Conservation (phyloP, 1,140 invertebrate species). For the Drosophila yakuba region DNA sequence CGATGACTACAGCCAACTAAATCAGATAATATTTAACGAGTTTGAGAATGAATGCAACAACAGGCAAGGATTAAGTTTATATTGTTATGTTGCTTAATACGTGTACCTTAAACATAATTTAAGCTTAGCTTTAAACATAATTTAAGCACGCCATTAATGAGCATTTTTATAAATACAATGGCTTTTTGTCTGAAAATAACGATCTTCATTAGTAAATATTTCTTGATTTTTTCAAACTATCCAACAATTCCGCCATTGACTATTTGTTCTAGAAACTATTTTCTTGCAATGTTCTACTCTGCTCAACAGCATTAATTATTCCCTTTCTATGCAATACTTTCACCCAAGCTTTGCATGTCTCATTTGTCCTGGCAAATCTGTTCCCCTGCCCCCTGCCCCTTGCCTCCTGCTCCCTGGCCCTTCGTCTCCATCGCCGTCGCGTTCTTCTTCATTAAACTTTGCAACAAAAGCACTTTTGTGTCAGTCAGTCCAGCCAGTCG, state of each 20-base stretch:
- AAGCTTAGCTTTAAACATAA: too few species aligned
- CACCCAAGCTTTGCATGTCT: slow-evolving; percentile 29
- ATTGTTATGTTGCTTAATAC: too few species aligned
- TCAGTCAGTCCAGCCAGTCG: slow-evolving; percentile 61
- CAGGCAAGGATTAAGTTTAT: too few species aligned
- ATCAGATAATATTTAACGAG: neutral
- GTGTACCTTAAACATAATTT: too few species aligned
- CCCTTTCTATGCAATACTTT: slow-evolving; percentile 18
- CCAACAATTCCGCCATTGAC: too few species aligned
- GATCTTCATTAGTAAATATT: too few species aligned
- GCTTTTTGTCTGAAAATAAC: too few species aligned
- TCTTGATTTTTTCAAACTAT: neutral
- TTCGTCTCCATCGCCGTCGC: slow-evolving; percentile 12
- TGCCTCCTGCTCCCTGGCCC: neutral
- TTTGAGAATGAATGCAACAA: too few species aligned
- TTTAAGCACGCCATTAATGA: too few species aligned
- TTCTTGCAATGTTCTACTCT: slow-evolving; percentile 3
- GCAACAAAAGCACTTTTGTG: slow-evolving; percentile 82
- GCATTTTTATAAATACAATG: too few species aligned
- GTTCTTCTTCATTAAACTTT: slow-evolving; percentile 63
- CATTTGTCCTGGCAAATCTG: slow-evolving; percentile 29
- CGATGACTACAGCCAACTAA: neutral
- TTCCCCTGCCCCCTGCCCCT: neutral
- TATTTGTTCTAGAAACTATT: neutral
- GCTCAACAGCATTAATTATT: slow-evolving; percentile 20